These are phyloP conservation scores for Eubucco bourcierii DNA, from an alignment of 2,113 vertebrate genomes.

Conservation along the genomic window DNA sequence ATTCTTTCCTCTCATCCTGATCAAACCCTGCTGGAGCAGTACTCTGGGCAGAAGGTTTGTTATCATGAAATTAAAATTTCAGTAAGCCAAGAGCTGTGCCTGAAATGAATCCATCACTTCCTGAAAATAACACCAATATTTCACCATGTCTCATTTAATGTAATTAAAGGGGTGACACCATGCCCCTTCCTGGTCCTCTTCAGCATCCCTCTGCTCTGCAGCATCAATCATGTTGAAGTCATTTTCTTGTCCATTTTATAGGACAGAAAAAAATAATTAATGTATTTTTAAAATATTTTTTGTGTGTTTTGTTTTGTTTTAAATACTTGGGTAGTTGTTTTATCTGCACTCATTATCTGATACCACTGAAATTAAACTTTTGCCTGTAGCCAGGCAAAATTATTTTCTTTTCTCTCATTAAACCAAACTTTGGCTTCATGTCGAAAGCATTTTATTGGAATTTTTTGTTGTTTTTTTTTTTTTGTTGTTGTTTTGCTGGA, in stretches of 20 bases:
- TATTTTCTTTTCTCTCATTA: conserved; percentile 6
- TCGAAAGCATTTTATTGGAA: neutral
- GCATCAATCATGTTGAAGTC: neutral
- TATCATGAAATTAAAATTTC: neutral
- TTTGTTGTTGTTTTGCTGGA: neutral
- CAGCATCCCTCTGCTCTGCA: neutral
- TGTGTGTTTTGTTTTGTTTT: no score
- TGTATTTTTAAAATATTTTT: neutral
- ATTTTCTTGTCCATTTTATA: neutral
- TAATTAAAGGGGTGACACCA: neutral
- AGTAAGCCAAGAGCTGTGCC: neutral
- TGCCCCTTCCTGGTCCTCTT: neutral
- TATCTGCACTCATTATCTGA: neutral
- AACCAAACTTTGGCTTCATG: neutral
- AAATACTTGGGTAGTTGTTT: neutral
- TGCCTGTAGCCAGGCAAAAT: neutral
- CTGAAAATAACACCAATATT: neutral
- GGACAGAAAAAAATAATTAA: neutral
- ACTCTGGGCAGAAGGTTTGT: neutral
- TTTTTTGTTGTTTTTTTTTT: neutral
- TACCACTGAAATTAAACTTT: neutral
- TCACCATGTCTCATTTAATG: neutral
- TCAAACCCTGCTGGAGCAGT: rapidly evolving
- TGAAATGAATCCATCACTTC: neutral
- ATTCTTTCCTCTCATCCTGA: no score